Percentiles rank a stretch among this genome's conserved stretches.
Conservation (phyloP, 2,113 vertebrate genomes). For the Zosterops japonicus region DNA sequence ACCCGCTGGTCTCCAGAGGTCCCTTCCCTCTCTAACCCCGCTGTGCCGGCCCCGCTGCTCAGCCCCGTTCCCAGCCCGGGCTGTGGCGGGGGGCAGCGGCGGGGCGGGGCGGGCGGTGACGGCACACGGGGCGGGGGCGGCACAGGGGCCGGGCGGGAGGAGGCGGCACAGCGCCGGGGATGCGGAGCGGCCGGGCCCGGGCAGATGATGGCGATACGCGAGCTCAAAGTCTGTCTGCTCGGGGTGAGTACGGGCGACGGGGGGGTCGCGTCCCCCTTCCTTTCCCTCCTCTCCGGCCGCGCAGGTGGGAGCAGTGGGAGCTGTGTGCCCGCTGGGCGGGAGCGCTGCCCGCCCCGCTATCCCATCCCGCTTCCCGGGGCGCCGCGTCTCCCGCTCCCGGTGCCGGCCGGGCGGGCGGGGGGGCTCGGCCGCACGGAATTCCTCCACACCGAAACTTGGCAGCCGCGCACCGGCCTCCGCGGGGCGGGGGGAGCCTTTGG, state of each 20-base stretch:
- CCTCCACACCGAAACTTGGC: not conserved
- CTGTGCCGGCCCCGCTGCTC: fast-evolving
- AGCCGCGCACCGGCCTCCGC: not conserved
- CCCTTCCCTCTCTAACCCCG: fast-evolving
- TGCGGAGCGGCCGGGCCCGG: conserved; percentile 25
- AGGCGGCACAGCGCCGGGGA: not conserved
- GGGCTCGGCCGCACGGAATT: not conserved
- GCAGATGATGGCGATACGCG: conserved; percentile 86
- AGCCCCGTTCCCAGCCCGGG: not conserved
- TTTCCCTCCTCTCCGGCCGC: not conserved
- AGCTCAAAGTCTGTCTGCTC: conserved; percentile 96
- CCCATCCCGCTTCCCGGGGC: too few relatives aligned
- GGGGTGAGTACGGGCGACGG: conserved; percentile 84
- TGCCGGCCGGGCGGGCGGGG: too few relatives aligned
- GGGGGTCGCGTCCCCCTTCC: not conserved
- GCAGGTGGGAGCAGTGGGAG: not conserved
- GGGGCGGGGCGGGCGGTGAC: not conserved
- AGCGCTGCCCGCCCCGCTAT: not conserved
- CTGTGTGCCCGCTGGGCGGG: not conserved
- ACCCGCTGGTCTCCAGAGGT: too few relatives aligned
- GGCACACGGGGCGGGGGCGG: not conserved
- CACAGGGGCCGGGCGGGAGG: too few relatives aligned
- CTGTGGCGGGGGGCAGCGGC: not conserved
- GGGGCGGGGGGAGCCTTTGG: not conserved
- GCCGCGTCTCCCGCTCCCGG: not conserved